phyloP scores from a whole-genome alignment of 1,140 invertebrate species.

The Hesperophylax magnus region DNA sequence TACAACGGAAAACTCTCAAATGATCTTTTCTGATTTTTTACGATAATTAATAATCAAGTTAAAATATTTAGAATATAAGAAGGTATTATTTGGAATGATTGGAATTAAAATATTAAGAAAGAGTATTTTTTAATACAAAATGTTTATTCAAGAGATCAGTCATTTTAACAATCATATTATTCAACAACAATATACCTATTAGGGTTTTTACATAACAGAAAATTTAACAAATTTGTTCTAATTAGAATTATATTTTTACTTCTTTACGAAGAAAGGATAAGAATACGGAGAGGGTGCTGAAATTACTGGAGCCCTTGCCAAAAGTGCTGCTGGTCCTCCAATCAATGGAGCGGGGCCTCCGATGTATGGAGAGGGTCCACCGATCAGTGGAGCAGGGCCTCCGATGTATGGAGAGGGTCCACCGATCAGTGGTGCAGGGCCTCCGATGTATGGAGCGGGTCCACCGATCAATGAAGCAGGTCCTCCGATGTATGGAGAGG shows the following conservation, averaged over 20 bases:
- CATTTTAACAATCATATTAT: conserved; percentile 26
- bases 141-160: conserved; percentile 46
- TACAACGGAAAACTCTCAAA: too few species aligned
- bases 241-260: background rate
- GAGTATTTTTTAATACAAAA: conserved; percentile 2
- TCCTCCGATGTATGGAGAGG: background rate
- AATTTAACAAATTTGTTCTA: background rate
- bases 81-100: too few species aligned
- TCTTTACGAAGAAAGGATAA: conserved; percentile 8
- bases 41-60: too few species aligned
- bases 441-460: conserved; percentile 20
- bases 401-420: background rate
- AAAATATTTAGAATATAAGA: too few species aligned
- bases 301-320: conserved; percentile 1
- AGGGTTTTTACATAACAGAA: conserved; percentile 14
- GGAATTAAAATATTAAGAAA: too few species aligned
- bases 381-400: background rate
- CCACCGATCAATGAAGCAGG: conserved; percentile 61
- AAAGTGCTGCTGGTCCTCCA: background rate
- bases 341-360: conserved; percentile 2
- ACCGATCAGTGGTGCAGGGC: background rate
- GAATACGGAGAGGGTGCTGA: conserved; percentile 10
- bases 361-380: conserved; percentile 3
- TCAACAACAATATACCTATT: conserved; percentile 3
- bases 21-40: too few species aligned